A percentile compares a stretch with the other conserved stretches of the same genome.
Evolutionary conservation across 2,888 invertebrate species (phyloP).

Genomic region (Agriopis marginaria): DNA sequence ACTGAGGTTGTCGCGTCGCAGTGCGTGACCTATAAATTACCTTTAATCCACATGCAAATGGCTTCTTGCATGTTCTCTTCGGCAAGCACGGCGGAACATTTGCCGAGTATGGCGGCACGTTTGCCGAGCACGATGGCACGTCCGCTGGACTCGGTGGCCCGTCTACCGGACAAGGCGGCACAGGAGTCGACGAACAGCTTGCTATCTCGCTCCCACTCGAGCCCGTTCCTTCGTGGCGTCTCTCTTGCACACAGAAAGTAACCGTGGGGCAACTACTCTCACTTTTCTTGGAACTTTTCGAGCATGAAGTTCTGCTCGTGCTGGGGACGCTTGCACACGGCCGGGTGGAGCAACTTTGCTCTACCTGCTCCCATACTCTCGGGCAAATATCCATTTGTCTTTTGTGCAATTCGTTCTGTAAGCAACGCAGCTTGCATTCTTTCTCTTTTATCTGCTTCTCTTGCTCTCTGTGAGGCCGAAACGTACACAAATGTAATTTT

Average conservation of each 20-base stretch:
- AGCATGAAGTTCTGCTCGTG: background rate
- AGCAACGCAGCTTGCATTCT: constrained; percentile 52
- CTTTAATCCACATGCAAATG: constrained; percentile 2
- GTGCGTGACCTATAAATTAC: background rate
- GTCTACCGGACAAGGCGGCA: constrained; percentile 21
- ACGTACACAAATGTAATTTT: background rate
- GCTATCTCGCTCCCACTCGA: constrained; percentile 58
- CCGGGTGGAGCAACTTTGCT: constrained; percentile 9
- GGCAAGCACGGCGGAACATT: constrained; percentile 28
- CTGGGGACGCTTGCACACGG: background rate
- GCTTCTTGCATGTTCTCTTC: constrained; percentile 52
- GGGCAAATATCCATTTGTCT: constrained; percentile 30
- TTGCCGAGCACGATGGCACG: background rate
- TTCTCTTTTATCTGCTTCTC: constrained; percentile 64
- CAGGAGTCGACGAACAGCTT: constrained; percentile 54
- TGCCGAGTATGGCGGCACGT: background rate
- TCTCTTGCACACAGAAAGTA: constrained; percentile 37
- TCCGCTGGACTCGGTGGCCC: background rate
- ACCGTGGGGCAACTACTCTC: constrained; percentile 40
- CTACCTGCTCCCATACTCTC: constrained; percentile 22
- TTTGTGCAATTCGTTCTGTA: constrained; percentile 52
- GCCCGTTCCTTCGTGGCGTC: constrained; percentile 33
- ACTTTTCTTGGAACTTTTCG: constrained; percentile 20
- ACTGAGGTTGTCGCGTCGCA: no score
- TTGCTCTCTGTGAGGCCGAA: constrained; percentile 58